A percentile compares a stretch with the other conserved stretches of the same genome.
Evolutionary conservation across 2,888 invertebrate species (phyloP).

Genomic region (Drosophila stalkeri): DNA sequence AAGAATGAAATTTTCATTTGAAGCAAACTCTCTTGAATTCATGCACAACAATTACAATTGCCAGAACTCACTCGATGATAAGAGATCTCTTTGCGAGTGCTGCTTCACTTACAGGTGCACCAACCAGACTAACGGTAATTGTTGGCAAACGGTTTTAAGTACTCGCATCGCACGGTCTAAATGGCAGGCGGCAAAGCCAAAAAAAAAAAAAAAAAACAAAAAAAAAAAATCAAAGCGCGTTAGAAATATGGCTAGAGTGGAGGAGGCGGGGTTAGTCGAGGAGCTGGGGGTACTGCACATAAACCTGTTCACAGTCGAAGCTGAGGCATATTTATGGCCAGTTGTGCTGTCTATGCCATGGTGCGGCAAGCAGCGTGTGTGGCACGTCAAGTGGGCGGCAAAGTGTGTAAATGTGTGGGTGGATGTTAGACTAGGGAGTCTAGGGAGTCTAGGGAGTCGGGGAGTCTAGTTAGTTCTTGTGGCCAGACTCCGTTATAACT

Average conservation of each 20-base stretch:
- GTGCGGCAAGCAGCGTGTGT: conserved; percentile 10
- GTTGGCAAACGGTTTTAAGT: conserved; percentile 47
- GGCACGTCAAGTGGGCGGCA: conserved; percentile 9
- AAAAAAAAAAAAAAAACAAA: conserved; percentile 29
- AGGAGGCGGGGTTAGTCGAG: neutral
- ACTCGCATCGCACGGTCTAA: conserved; percentile 50
- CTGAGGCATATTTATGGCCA: conserved; percentile 45
- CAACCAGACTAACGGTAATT: conserved; percentile 43
- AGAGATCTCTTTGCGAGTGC: conserved; percentile 46
- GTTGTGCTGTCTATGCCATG: conserved; percentile 8
- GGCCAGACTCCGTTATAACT: conserved; percentile 61
- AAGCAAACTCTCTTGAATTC: neutral
- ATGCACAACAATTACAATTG: conserved; percentile 6
- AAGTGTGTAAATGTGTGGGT: neutral
- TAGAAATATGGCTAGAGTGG: conserved; percentile 6
- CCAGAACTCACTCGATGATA: conserved; percentile 11
- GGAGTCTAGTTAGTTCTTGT: conserved; percentile 18
- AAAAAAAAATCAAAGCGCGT: conserved; percentile 41
- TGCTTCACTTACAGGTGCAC: conserved; percentile 38
- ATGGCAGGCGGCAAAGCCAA: conserved; percentile 46
- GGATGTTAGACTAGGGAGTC: neutral
- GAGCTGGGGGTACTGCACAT: conserved; percentile 3
- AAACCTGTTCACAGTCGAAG: conserved; percentile 52
- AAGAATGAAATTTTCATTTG: neutral
- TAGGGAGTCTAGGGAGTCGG: neutral